Conservation (phyloP, 2,113 vertebrate genomes). For the Pelobates fuscus region DNA sequence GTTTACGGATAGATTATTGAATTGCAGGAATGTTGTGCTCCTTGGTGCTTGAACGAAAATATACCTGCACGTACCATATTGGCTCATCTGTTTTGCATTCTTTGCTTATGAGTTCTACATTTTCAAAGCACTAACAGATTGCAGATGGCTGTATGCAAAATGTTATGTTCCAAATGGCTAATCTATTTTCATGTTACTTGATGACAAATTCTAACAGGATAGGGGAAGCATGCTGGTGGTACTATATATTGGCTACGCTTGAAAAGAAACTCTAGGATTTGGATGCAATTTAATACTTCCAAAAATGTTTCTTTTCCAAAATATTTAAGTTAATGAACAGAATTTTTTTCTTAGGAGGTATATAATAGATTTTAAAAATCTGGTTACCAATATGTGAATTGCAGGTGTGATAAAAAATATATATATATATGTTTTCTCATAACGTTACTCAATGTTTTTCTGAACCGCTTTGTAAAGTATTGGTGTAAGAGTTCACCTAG, state of each 20-base stretch:
- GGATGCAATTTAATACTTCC: too few relatives aligned
- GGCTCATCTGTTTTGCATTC: not conserved
- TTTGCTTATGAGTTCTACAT: not conserved
- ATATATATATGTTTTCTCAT: too few relatives aligned
- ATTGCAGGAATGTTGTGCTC: not conserved
- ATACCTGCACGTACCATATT: not conserved
- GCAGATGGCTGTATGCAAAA: not conserved
- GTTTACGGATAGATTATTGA: not conserved
- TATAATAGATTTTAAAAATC: too few relatives aligned
- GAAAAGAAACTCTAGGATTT: too few relatives aligned
- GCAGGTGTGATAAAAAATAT: too few relatives aligned
- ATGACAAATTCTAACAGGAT: not conserved
- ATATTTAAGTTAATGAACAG: too few relatives aligned
- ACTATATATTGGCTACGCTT: not conserved
- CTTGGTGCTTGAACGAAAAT: not conserved
- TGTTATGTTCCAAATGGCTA: not conserved
- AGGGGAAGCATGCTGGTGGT: not conserved
- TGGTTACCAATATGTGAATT: too few relatives aligned
- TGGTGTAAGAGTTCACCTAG: too few relatives aligned
- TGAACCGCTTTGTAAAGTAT: too few relatives aligned
- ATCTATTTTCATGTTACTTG: not conserved
- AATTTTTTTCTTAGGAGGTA: too few relatives aligned
- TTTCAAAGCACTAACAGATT: not conserved
- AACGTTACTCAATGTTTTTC: too few relatives aligned
- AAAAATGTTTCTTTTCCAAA: too few relatives aligned